Percentiles rank a stretch among this genome's conserved stretches.
Evolutionary conservation across 1,140 invertebrate genomes (phyloP).

Genomic region (Drosophila watanabei): DNA sequence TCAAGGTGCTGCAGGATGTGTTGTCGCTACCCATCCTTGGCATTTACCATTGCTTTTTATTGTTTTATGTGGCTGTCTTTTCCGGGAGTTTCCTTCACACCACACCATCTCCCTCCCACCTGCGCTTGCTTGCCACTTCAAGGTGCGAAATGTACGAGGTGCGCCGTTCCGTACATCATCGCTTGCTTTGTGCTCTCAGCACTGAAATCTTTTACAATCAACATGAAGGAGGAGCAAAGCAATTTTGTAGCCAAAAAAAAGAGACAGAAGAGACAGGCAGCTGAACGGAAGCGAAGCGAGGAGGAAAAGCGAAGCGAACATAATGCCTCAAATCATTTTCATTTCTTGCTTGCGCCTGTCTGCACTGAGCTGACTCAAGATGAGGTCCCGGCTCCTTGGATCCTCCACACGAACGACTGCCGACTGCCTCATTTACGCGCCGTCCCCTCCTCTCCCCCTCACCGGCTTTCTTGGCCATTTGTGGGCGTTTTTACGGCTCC

Average conservation of each 20-base stretch:
- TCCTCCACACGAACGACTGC: conserved; percentile 14
- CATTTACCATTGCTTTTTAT: conserved; percentile 67
- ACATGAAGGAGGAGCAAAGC: conserved; percentile 47
- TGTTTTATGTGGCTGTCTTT: conserved; percentile 72
- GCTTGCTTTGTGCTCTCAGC: conserved; percentile 71
- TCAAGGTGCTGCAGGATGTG: conserved; percentile 60
- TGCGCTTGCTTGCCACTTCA: conserved; percentile 55
- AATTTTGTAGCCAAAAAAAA: conserved; percentile 62
- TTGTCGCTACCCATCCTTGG: conserved; percentile 49
- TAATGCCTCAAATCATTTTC: conserved; percentile 84
- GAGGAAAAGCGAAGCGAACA: conserved; percentile 36
- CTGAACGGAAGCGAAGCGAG: conserved; percentile 34
- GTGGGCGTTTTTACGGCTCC: conserved; percentile 66
- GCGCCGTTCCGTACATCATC: conserved; percentile 68
- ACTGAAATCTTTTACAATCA: conserved; percentile 76
- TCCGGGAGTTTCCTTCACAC: conserved; percentile 1
- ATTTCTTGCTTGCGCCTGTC: conserved; percentile 70
- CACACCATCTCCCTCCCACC: background rate
- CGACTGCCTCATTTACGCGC: conserved; percentile 42
- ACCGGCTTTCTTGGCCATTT: conserved; percentile 13
- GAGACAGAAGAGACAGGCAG: conserved; percentile 6
- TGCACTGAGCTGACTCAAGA: conserved; percentile 56
- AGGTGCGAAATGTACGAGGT: conserved; percentile 71
- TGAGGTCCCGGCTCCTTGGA: conserved; percentile 14
- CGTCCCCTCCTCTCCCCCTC: conserved; percentile 17